Percentiles rank a stretch among this genome's conserved stretches.
Conservation (phyloP, 2,113 vertebrate genomes). For the Serinus canaria region DNA sequence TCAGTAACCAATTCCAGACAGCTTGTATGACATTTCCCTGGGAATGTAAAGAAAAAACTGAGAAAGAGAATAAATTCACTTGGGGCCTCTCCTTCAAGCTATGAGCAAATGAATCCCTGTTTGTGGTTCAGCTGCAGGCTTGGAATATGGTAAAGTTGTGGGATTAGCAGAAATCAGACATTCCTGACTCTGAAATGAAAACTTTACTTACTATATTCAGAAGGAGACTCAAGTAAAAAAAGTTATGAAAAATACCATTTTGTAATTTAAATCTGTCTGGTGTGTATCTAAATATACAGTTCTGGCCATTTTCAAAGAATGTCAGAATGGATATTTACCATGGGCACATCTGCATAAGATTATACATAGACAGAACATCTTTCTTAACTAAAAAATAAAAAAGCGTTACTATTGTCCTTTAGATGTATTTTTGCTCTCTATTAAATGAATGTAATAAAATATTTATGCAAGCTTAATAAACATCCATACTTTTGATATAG, state of each 20-base stretch:
- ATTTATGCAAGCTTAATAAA: constrained; percentile 37
- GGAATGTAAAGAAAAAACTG: constrained; percentile 59
- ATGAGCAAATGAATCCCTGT: background rate
- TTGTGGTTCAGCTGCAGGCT: constrained; percentile 2
- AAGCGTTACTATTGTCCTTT: constrained; percentile 17
- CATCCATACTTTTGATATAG: constrained; percentile 5
- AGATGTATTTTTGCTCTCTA: constrained; percentile 51
- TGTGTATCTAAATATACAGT: constrained; percentile 32
- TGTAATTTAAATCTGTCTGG: constrained; percentile 59
- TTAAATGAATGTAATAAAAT: constrained; percentile 54
- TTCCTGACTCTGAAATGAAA: constrained; percentile 62
- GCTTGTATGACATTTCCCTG: constrained; percentile 56
- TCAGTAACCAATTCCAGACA: constrained; percentile 56
- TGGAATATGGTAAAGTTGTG: constrained; percentile 41
- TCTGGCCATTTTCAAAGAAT: constrained; percentile 60
- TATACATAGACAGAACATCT: constrained; percentile 48
- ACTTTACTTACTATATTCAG: constrained; percentile 39
- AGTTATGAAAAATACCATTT: constrained; percentile 61
- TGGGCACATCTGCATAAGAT: constrained; percentile 67
- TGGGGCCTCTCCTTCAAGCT: constrained; percentile 34
- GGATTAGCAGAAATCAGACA: constrained; percentile 70
- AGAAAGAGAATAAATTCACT: constrained; percentile 34
- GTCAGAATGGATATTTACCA: constrained; percentile 50
- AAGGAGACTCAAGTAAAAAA: constrained; percentile 26
- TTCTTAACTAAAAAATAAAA: background rate